Conservation (phyloP, 2,797 vertebrate genomes). For the Hemitrygon akajei region DNA sequence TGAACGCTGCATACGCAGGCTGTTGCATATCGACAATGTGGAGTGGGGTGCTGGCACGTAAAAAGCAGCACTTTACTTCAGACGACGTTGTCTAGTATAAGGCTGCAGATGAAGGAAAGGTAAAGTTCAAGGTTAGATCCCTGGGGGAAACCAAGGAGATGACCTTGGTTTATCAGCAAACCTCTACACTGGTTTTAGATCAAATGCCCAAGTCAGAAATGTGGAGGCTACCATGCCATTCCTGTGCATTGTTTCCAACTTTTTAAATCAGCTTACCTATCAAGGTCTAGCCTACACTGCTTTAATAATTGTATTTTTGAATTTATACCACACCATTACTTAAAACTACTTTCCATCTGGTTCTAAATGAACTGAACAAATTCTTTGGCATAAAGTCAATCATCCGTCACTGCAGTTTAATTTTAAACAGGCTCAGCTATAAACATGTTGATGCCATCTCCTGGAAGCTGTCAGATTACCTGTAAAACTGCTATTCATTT, state of each 20-base stretch:
- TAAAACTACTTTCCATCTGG: background rate
- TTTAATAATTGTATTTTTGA: background rate
- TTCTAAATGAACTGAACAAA: background rate
- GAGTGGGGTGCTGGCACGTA: background rate
- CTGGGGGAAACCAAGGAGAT: background rate
- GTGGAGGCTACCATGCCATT: background rate
- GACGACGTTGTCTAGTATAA: background rate
- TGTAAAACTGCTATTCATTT: slow-evolving; percentile 98
- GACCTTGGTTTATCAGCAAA: background rate
- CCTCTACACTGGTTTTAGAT: background rate
- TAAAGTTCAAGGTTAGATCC: background rate
- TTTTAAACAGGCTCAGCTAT: background rate
- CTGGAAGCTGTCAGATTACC: slow-evolving; percentile 59
- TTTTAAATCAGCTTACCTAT: background rate
- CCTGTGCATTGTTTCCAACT: background rate
- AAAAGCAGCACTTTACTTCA: background rate
- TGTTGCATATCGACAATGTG: background rate
- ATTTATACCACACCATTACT: background rate
- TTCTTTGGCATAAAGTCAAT: background rate
- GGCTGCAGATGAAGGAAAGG: background rate
- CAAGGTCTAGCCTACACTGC: background rate
- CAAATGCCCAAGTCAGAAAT: background rate
- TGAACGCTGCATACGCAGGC: background rate
- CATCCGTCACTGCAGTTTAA: background rate
- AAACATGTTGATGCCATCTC: no score